Evolutionary conservation across 2,113 vertebrate genomes (phyloP).

Genomic region (Eptesicus fuscus): DNA sequence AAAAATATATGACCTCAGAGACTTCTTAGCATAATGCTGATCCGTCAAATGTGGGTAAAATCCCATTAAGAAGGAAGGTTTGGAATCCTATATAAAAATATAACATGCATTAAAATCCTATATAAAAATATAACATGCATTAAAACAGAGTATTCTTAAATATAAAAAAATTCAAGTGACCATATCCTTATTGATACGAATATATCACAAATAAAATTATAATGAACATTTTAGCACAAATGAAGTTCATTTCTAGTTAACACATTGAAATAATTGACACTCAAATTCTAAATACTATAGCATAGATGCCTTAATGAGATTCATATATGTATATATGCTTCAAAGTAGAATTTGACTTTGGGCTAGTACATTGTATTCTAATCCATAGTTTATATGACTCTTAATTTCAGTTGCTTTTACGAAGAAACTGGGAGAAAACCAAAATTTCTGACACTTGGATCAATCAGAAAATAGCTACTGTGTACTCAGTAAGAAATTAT

Average conservation of each 20-base stretch:
- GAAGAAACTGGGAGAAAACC: slow-evolving; percentile 34
- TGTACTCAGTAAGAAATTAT: not conserved
- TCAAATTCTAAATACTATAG: not conserved
- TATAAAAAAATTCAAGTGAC: slow-evolving; percentile 31
- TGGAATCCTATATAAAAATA: slow-evolving; percentile 28
- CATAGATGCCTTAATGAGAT: not conserved
- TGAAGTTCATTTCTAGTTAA: not conserved
- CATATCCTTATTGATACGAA: not conserved
- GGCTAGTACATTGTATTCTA: slow-evolving; percentile 16
- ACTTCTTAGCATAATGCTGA: slow-evolving; percentile 1
- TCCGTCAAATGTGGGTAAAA: slow-evolving; percentile 7
- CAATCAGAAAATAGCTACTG: slow-evolving; percentile 1
- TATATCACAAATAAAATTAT: slow-evolving; percentile 23
- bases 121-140: slow-evolving; percentile 1
- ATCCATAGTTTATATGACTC: not conserved
- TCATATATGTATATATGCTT: not conserved
- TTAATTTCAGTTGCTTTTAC: slow-evolving; percentile 10
- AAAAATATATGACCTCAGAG: not conserved
- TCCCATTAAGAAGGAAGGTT: slow-evolving; percentile 1
- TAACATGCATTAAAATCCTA: slow-evolving; percentile 6
- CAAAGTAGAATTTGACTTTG: not conserved
- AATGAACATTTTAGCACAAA: slow-evolving; percentile 19
- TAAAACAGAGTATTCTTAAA: slow-evolving; percentile 39
- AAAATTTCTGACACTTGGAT: not conserved
- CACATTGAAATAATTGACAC: not conserved